phyloP scores from a whole-genome alignment of 2,113 vertebrate species.

The Microtus pennsylvanicus region DNA sequence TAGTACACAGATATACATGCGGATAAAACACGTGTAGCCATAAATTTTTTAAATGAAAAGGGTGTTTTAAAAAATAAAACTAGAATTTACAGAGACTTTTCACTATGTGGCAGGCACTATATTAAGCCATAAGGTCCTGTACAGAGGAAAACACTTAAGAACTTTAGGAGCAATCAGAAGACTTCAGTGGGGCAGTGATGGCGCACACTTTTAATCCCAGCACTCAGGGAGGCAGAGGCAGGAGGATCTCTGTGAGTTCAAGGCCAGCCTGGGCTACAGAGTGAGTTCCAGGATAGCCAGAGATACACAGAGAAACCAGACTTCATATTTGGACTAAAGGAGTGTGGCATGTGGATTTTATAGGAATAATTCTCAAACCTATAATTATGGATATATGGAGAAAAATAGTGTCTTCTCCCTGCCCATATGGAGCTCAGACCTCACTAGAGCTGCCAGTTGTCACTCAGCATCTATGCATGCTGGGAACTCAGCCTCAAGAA shows the following conservation, averaged over 20 bases:
- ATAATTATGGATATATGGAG: slow-evolving; percentile 2
- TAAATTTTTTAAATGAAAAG: neutral
- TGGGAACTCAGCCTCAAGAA: neutral
- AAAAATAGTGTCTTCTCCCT: neutral
- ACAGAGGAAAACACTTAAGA: neutral
- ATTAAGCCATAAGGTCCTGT: neutral
- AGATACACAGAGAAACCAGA: neutral
- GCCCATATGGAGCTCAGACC: neutral
- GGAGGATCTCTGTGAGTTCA: no score
- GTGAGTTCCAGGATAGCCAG: no score
- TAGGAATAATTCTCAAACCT: neutral
- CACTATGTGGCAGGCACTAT: neutral
- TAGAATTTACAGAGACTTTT: neutral
- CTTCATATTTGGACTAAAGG: neutral
- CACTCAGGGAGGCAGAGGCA: no score
- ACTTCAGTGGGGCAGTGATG: neutral
- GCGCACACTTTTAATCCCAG: no score
- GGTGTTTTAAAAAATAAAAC: neutral
- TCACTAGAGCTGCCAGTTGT: neutral
- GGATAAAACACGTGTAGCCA: neutral
- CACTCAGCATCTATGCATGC: neutral
- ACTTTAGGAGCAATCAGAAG: neutral
- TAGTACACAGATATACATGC: neutral
- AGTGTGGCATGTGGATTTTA: neutral
- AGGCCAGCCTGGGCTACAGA: no score